Evolutionary conservation across 2,113 vertebrate species (phyloP).

Genomic region (Chaetodon trifascialis): DNA sequence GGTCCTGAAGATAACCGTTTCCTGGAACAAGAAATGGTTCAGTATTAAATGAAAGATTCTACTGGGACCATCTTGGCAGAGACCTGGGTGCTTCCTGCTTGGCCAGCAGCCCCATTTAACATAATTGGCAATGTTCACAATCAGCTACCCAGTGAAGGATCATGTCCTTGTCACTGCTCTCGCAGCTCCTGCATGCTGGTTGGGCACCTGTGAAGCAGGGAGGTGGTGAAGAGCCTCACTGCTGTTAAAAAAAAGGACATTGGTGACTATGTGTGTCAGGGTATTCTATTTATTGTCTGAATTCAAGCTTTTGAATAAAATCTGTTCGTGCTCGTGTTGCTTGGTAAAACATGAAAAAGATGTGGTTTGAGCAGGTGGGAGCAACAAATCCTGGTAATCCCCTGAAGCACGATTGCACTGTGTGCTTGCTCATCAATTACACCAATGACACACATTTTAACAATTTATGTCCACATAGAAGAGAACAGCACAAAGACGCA

Average conservation of each 20-base stretch:
- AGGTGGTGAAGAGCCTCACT: slow-evolving; percentile 14
- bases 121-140: slow-evolving; percentile 46
- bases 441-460: not conserved
- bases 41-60: slow-evolving; percentile 34
- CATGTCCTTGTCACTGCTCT: slow-evolving; percentile 18
- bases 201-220: slow-evolving; percentile 7
- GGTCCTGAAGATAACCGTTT: not conserved
- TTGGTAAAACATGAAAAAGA: not conserved
- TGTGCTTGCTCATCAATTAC: not conserved
- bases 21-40: slow-evolving; percentile 11
- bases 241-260: not conserved
- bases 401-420: not conserved
- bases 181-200: slow-evolving; percentile 11
- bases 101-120: slow-evolving; percentile 38
- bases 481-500: not conserved
- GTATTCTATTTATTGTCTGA: not conserved
- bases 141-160: slow-evolving; percentile 28
- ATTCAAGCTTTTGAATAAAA: not conserved
- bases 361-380: not conserved
- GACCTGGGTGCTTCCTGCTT: slow-evolving; percentile 43
- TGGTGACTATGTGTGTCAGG: not conserved
- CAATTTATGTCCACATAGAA: not conserved
- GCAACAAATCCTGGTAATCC: slow-evolving; percentile 5
- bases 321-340: too few relatives aligned
- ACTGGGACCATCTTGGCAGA: slow-evolving; percentile 28